These are phyloP conservation scores for Scophthalmus maximus DNA, from an alignment of 2,113 vertebrate species.

Conservation along the genomic window DNA sequence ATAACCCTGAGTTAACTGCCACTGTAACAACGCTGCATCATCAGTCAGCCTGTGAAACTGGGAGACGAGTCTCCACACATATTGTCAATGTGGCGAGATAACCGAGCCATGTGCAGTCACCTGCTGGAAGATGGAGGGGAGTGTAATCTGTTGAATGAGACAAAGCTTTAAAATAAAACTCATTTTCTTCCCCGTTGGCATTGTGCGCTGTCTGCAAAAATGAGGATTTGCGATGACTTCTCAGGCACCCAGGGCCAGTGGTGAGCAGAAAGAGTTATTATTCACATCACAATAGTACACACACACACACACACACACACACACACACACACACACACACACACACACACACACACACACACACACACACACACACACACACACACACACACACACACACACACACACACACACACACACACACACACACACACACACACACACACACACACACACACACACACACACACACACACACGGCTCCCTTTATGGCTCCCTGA, in stretches of 20 bases:
- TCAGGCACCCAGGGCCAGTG: slow-evolving; percentile 66
- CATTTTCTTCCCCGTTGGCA: slow-evolving; percentile 64
- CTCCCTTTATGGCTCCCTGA: slow-evolving; percentile 58
- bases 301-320: slow-evolving; percentile 35
- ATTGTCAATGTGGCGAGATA: slow-evolving; percentile 55
- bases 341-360: slow-evolving; percentile 24
- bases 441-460: slow-evolving; percentile 39
- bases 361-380: slow-evolving; percentile 38
- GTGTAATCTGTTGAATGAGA: slow-evolving; percentile 78
- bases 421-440: slow-evolving; percentile 3
- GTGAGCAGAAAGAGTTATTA: slow-evolving; percentile 74
- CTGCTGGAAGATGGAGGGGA: slow-evolving; percentile 68
- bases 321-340: slow-evolving; percentile 27
- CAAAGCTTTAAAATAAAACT: slow-evolving; percentile 77
- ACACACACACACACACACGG: slow-evolving; percentile 27
- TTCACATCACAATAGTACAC: slow-evolving; percentile 67
- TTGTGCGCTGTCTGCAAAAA: slow-evolving; percentile 80
- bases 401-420: slow-evolving; percentile 36
- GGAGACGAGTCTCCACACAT: slow-evolving; percentile 49
- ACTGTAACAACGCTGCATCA: slow-evolving; percentile 46
- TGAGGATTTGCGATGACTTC: slow-evolving; percentile 73
- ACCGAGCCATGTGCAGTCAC: slow-evolving; percentile 55
- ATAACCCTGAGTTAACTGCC: slow-evolving; percentile 52
- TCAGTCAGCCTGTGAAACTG: slow-evolving; percentile 59
- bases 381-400: slow-evolving; percentile 34